These are phyloP conservation scores for Heliornis fulica DNA, from an alignment of 2,113 vertebrate species.

Conservation along the genomic window DNA sequence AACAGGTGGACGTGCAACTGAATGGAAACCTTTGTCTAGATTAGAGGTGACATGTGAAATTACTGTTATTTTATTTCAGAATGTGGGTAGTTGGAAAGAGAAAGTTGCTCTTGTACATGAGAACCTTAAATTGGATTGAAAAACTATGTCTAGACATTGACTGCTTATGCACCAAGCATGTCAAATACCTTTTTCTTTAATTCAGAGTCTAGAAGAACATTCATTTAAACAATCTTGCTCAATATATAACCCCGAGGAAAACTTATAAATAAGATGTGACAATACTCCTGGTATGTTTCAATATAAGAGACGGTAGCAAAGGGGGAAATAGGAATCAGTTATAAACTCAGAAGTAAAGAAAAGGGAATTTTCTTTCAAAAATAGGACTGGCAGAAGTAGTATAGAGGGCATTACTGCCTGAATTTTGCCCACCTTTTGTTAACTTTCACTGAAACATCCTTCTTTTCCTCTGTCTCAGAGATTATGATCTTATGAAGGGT, in stretches of 20 bases:
- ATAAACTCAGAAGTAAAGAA: not conserved
- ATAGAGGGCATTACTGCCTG: not conserved
- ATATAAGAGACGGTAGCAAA: slow-evolving; percentile 2
- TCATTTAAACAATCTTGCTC: slow-evolving; percentile 31
- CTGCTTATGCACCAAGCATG: slow-evolving; percentile 11
- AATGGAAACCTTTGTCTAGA: slow-evolving; percentile 1
- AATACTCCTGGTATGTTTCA: not conserved
- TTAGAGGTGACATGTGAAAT: slow-evolving; percentile 1
- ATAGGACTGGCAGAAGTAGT: not conserved
- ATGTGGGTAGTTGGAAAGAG: not conserved
- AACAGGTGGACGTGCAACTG: not conserved
- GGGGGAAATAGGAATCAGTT: not conserved
- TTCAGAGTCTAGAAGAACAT: slow-evolving; percentile 27
- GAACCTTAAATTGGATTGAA: slow-evolving; percentile 50
- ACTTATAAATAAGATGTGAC: slow-evolving; percentile 14
- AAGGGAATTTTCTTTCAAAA: not conserved
- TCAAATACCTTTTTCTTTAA: slow-evolving; percentile 50
- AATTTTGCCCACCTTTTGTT: not conserved
- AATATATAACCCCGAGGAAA: slow-evolving; percentile 14
- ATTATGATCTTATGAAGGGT: not conserved
- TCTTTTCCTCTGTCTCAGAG: not conserved
- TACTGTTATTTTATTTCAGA: slow-evolving; percentile 24
- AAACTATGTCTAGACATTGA: slow-evolving; percentile 53
- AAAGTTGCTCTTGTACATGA: not conserved
- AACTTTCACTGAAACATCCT: not conserved